A percentile compares a stretch with the other conserved stretches of the same genome.
These are phyloP conservation scores for Cheirogaleus medius DNA, from an alignment of 2,113 vertebrate species.

Conservation along the genomic window DNA sequence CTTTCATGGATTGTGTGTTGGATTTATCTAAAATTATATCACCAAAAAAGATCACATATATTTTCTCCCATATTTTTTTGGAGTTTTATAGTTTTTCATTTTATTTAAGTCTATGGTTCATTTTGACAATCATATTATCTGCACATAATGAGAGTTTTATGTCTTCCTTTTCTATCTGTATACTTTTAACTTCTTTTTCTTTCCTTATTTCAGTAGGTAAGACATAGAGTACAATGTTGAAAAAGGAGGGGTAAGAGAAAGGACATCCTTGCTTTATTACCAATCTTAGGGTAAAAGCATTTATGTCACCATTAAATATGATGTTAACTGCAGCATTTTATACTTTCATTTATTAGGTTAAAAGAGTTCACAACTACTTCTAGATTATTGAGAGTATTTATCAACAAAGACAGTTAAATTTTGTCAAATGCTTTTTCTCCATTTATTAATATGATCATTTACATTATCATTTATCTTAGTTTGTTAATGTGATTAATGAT, in stretches of 20 bases:
- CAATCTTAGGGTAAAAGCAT: not conserved
- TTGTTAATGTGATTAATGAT: not conserved
- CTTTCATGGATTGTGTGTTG: not conserved
- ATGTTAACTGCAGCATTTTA: not conserved
- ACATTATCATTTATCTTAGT: not conserved
- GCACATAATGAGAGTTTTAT: not conserved
- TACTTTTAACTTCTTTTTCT: not conserved
- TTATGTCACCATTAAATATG: not conserved
- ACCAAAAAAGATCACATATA: not conserved
- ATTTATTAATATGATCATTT: not conserved
- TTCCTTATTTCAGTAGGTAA: not conserved
- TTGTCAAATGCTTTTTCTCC: not conserved
- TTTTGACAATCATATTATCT: not conserved
- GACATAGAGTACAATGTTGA: not conserved
- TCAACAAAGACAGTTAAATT: not conserved
- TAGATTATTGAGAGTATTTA: not conserved
- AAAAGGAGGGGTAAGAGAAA: not conserved
- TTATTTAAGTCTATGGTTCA: not conserved
- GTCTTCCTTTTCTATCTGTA: not conserved
- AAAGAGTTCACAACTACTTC: not conserved
- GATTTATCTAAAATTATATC: not conserved
- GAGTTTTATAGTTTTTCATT: not conserved
- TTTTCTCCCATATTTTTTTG: not conserved
- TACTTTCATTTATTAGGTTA: not conserved
- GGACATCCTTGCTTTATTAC: not conserved